Evolutionary conservation across 23 tunicate genomes (phyloP).

Genomic region (Pegea sp.): DNA sequence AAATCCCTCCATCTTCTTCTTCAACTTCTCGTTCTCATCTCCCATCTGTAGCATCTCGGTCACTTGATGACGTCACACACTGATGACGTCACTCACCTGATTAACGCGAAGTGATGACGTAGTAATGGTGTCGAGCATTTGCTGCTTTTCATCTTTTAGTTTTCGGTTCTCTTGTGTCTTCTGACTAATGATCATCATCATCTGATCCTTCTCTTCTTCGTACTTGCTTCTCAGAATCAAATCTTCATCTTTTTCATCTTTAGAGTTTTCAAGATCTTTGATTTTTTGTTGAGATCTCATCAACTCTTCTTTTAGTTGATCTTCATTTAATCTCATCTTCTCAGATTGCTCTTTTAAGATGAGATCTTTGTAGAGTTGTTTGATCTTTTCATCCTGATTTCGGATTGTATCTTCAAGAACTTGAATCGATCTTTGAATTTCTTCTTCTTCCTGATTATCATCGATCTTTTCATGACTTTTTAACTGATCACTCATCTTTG

Average conservation of each 20-base stretch:
- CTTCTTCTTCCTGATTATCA: no score
- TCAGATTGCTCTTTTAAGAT: no score
- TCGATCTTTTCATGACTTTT: no score
- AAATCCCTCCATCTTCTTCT: constrained; percentile 42
- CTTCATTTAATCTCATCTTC: no score
- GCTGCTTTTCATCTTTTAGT: constrained; percentile 52
- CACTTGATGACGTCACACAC: not conserved
- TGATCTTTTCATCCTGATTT: no score
- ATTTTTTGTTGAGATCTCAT: no score
- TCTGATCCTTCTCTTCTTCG: constrained; percentile 47
- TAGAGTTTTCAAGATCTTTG: no score
- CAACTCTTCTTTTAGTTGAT: no score
- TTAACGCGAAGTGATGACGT: constrained; percentile 24
- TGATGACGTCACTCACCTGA: constrained; percentile 22
- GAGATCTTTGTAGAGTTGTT: no score
- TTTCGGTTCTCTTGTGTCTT: constrained; percentile 66
- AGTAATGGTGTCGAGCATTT: constrained; percentile 42
- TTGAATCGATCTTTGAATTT: no score
- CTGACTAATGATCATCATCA: constrained; percentile 47
- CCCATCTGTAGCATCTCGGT: constrained; percentile 34
- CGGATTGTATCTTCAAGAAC: no score
- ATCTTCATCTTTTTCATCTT: not conserved
- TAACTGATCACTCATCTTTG: no score
- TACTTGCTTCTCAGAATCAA: not conserved
- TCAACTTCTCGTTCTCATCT: constrained; percentile 27